These are phyloP conservation scores for Beaufortia kweichowensis DNA, from an alignment of 2,113 vertebrate genomes.

Conservation along the genomic window DNA sequence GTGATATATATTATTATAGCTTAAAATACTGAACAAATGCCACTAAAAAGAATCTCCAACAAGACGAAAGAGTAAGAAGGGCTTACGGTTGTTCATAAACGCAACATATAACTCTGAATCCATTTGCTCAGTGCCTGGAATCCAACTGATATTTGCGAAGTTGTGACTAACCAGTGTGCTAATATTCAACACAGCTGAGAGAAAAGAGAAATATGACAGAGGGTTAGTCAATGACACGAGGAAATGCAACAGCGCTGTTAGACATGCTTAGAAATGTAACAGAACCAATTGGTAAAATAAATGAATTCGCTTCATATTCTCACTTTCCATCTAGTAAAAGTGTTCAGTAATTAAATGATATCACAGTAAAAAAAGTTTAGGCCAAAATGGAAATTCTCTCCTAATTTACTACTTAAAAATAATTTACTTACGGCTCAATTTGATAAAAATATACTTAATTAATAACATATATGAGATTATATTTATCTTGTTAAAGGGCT, in stretches of 20 bases:
- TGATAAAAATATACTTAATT: too few species aligned
- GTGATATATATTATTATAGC: background rate
- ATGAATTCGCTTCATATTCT: too few species aligned
- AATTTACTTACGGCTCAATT: too few species aligned
- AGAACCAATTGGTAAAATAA: too few species aligned
- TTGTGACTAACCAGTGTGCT: slow-evolving; percentile 67
- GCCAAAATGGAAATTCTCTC: too few species aligned
- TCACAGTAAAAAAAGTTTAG: too few species aligned
- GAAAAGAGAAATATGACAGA: slow-evolving; percentile 48
- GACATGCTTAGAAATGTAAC: background rate
- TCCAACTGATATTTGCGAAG: slow-evolving; percentile 76
- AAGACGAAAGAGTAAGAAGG: slow-evolving; percentile 35
- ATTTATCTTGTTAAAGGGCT: too few species aligned
- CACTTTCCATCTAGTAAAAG: slow-evolving; percentile 25
- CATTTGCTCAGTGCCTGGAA: slow-evolving; percentile 61
- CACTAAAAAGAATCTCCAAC: background rate
- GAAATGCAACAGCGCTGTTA: slow-evolving; percentile 18
- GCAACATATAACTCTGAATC: slow-evolving; percentile 68
- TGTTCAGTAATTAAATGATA: slow-evolving; percentile 39
- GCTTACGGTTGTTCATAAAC: slow-evolving; percentile 70
- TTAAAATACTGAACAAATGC: background rate
- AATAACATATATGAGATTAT: too few species aligned
- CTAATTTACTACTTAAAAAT: slow-evolving; percentile 31
- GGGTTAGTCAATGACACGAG: slow-evolving; percentile 62
- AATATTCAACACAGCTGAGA: slow-evolving; percentile 63